phyloP scores from a whole-genome alignment of 2,113 vertebrate species.

The Sinocyclocheilus anophthalmus region DNA sequence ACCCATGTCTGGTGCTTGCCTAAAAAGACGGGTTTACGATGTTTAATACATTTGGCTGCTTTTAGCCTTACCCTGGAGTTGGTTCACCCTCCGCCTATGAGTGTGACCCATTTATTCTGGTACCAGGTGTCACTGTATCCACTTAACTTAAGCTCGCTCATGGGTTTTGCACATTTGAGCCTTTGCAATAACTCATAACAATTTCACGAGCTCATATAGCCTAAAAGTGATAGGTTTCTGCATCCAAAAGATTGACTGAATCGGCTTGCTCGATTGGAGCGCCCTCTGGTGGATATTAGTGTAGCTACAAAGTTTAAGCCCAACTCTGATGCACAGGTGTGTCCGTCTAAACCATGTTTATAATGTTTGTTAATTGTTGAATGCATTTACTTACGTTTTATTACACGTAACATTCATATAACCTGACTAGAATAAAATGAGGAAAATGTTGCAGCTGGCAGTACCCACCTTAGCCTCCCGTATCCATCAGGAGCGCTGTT shows the following conservation, averaged over 20 bases:
- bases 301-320: not conserved
- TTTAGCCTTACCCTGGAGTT: too few relatives aligned
- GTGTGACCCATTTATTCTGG: not conserved
- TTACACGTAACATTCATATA: not conserved
- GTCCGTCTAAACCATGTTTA: not conserved
- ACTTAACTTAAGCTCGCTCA: not conserved
- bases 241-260: not conserved
- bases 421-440: not conserved
- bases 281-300: slow-evolving; percentile 38
- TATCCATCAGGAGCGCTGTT: not conserved
- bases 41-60: too few relatives aligned
- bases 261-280: not conserved
- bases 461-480: not conserved
- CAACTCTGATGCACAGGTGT: not conserved
- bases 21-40: too few relatives aligned
- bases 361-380: not conserved
- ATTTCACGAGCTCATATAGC: not conserved
- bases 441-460: not conserved
- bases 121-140: not conserved
- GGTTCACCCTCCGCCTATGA: too few relatives aligned
- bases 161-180: not conserved
- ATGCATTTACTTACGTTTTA: not conserved
- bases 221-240: not conserved
- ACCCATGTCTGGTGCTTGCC: too few relatives aligned
- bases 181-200: not conserved